These are phyloP conservation scores for Bedellia somnulentella DNA, from an alignment of 2,888 invertebrate species.

Conservation along the genomic window DNA sequence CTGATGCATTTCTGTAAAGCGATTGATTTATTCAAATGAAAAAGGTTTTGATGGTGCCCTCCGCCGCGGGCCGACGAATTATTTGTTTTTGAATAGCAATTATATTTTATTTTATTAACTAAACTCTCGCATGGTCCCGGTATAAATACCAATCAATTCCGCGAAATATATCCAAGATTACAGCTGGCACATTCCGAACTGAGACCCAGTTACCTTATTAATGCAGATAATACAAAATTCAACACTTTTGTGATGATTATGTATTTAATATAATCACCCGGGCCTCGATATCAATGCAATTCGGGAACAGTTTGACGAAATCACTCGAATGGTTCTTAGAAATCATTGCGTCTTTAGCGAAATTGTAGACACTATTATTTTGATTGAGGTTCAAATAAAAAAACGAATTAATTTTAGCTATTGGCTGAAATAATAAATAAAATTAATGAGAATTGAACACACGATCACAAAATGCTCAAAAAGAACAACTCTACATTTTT, in stretches of 20 bases:
- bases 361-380: no score
- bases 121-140: conserved; percentile 34
- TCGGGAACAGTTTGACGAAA: conserved; percentile 6
- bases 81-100: conserved; percentile 60
- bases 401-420: no score
- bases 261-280: conserved; percentile 18
- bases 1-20: conserved; percentile 49
- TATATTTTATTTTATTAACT: conserved; percentile 55
- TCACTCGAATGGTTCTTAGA: conserved; percentile 5
- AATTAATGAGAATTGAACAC: no score
- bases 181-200: conserved; percentile 14
- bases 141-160: conserved; percentile 41
- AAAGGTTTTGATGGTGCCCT: conserved; percentile 45
- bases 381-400: no score
- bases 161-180: conserved; percentile 46
- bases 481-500: no score
- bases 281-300: not conserved
- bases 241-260: conserved; percentile 27
- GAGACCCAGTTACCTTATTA: conserved; percentile 10
- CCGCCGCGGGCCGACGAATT: conserved; percentile 42
- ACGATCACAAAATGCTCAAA: no score
- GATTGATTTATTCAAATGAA: conserved; percentile 59
- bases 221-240: conserved; percentile 11
- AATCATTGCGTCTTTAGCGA: no score
- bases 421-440: no score